Evolutionary conservation across 2,888 invertebrate genomes (phyloP).

Genomic region (Lepidochrysops patricia): DNA sequence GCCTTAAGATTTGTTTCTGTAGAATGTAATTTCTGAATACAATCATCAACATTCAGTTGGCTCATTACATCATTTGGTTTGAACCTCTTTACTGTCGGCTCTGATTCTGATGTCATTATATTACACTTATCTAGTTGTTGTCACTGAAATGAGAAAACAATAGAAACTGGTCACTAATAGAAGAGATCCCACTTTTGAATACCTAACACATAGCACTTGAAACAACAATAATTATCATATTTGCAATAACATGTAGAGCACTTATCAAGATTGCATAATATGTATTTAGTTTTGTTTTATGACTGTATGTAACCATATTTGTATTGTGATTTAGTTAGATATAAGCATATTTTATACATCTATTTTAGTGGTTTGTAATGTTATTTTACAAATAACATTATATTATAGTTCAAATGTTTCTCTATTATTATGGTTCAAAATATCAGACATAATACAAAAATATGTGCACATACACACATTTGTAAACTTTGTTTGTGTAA

Average conservation of each 20-base stretch:
- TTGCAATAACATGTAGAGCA: neutral
- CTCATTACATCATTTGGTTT: slow-evolving; percentile 26
- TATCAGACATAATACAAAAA: no score
- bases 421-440: no score
- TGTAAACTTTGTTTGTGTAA: no score
- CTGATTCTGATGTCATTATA: slow-evolving; percentile 23
- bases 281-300: slow-evolving; percentile 7
- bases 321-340: neutral
- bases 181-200: slow-evolving; percentile 18
- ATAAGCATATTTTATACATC: neutral
- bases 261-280: slow-evolving; percentile 3
- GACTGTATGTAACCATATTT: neutral
- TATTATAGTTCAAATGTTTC: no score
- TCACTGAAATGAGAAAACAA: slow-evolving; percentile 56
- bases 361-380: neutral
- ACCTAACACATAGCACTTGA: neutral
- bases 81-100: slow-evolving; percentile 32
- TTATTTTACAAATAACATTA: no score
- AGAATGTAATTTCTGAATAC: slow-evolving; percentile 33
- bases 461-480: no score
- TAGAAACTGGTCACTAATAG: slow-evolving; percentile 49
- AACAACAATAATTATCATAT: slow-evolving; percentile 1
- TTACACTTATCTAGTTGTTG: slow-evolving; percentile 19
- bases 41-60: slow-evolving; percentile 37
- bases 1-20: slow-evolving; percentile 51